A percentile compares a stretch with the other conserved stretches of the same genome.
Conservation (phyloP, 2,113 vertebrate genomes). For the Calonectris borealis region DNA sequence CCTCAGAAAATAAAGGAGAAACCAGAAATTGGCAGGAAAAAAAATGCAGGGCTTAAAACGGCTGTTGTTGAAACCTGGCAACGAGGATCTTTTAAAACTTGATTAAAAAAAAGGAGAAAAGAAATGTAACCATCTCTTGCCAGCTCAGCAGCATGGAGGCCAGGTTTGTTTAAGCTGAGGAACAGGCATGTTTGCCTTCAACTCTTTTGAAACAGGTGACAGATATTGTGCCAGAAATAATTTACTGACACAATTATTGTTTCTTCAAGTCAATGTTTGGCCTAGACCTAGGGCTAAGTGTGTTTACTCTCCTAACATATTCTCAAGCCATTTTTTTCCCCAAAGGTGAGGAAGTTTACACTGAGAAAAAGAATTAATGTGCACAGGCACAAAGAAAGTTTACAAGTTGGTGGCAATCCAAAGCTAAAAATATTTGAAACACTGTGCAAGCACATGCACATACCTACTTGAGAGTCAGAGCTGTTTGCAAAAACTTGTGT, state of each 20-base stretch:
- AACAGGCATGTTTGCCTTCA: slow-evolving; percentile 40
- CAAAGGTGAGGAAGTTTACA: slow-evolving; percentile 13
- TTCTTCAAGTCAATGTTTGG: slow-evolving; percentile 26
- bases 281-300: slow-evolving; percentile 39
- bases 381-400: slow-evolving; percentile 6
- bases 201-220: slow-evolving; percentile 14
- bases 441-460: neutral
- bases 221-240: slow-evolving; percentile 53
- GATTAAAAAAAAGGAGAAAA: neutral
- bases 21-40: neutral
- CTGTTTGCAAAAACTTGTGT: neutral
- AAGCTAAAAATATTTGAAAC: slow-evolving; percentile 15
- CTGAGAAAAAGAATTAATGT: neutral
- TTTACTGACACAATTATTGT: slow-evolving; percentile 32
- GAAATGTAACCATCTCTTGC: neutral
- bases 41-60: neutral
- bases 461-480: neutral
- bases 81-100: neutral
- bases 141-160: slow-evolving; percentile 24
- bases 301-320: slow-evolving; percentile 45
- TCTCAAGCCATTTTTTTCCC: neutral
- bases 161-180: slow-evolving; percentile 44
- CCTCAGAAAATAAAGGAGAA: neutral
- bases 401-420: slow-evolving; percentile 1
- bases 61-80: neutral